phyloP scores from a whole-genome alignment of 1,140 invertebrate species.

The Periplaneta americana region DNA sequence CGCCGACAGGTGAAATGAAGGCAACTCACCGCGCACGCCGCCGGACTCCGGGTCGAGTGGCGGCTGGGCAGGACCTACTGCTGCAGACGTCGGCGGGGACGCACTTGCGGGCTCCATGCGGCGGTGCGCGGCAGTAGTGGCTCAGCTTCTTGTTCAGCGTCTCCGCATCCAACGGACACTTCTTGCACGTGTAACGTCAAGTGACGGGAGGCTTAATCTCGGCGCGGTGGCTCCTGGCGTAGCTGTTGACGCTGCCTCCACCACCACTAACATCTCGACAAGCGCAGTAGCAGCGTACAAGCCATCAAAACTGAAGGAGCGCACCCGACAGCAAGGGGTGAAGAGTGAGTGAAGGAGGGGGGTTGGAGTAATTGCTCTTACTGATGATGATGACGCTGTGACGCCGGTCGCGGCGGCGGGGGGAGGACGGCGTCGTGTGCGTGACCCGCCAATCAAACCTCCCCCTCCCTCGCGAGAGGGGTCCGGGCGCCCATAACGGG shows the following conservation, averaged over 20 bases:
- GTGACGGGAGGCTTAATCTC: neutral
- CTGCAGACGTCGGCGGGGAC: neutral
- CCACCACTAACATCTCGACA: neutral
- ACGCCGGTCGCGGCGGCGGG: neutral
- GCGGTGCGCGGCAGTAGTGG: neutral
- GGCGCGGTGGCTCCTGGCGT: neutral
- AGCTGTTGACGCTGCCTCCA: neutral
- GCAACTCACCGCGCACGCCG: neutral
- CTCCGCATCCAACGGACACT: too few relatives aligned
- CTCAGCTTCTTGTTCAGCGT: neutral
- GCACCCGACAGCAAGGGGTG: neutral
- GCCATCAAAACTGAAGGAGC: neutral
- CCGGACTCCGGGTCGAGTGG: neutral
- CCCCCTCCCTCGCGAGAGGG: neutral
- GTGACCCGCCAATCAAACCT: neutral
- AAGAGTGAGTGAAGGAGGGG: neutral
- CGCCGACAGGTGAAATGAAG: too few relatives aligned
- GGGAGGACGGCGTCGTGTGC: neutral
- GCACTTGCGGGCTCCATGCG: neutral
- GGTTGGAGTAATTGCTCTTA: neutral
- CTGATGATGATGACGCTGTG: neutral
- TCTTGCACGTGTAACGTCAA: neutral
- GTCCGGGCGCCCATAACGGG: neutral
- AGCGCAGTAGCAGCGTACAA: neutral
- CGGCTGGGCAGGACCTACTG: neutral